phyloP scores from a whole-genome alignment of 2,797 vertebrate genomes.

The Alosa sapidissima region DNA sequence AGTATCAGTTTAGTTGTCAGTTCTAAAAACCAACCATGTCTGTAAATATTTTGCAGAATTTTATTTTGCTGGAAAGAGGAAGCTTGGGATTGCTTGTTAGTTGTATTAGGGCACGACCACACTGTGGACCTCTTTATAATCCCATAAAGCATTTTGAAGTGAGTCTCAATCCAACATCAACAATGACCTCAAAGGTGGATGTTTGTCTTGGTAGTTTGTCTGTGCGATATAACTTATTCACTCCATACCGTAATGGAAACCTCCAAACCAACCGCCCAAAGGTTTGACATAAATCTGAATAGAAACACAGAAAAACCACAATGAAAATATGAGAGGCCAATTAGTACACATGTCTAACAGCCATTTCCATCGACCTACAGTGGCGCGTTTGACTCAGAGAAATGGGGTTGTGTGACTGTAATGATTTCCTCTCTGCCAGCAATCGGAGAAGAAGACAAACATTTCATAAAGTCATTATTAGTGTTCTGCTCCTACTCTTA shows the following conservation, averaged over 20 bases:
- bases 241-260: slow-evolving; percentile 49
- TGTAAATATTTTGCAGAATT: neutral
- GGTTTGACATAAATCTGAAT: slow-evolving; percentile 56
- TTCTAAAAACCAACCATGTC: neutral
- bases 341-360: slow-evolving; percentile 46
- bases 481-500: neutral
- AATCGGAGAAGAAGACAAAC: slow-evolving; percentile 5
- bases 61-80: neutral
- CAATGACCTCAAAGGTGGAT: slow-evolving; percentile 65
- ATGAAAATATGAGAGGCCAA: slow-evolving; percentile 45
- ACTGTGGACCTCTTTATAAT: slow-evolving; percentile 46
- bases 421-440: slow-evolving; percentile 25
- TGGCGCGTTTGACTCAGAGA: slow-evolving; percentile 32
- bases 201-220: slow-evolving; percentile 59
- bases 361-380: slow-evolving; percentile 25
- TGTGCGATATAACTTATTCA: slow-evolving; percentile 49
- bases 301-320: slow-evolving; percentile 37
- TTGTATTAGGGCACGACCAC: slow-evolving; percentile 29
- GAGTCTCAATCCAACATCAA: slow-evolving; percentile 60
- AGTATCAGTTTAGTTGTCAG: neutral
- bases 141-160: slow-evolving; percentile 52
- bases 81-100: neutral
- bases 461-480: neutral
- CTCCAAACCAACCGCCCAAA: slow-evolving; percentile 38
- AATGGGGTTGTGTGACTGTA: slow-evolving; percentile 44